A percentile compares a stretch with the other conserved stretches of the same genome.
Evolutionary conservation across 1,140 invertebrate species (phyloP).

Genomic region (Lepidurus couesii): DNA sequence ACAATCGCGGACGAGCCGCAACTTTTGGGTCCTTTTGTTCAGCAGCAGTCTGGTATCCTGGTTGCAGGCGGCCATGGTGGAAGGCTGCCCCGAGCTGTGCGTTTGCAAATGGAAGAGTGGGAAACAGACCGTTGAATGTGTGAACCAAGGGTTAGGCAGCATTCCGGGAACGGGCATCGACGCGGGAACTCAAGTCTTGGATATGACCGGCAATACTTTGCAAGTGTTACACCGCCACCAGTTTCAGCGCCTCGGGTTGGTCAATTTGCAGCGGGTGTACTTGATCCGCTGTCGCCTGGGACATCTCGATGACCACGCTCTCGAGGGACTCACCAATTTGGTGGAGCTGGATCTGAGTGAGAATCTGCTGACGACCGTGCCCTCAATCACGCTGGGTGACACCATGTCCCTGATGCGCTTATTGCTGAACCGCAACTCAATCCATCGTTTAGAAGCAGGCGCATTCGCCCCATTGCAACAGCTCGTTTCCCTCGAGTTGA

Average conservation of each 20-base stretch:
- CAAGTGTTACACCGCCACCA: constrained; percentile 65
- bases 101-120: constrained; percentile 86
- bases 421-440: constrained; percentile 71
- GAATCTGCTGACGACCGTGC: constrained; percentile 69
- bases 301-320: constrained; percentile 68
- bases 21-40: neutral
- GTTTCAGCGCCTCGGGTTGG: constrained; percentile 67
- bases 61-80: constrained; percentile 32
- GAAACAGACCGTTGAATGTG: constrained; percentile 81
- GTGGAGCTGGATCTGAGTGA: constrained; percentile 81
- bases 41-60: neutral
- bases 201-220: constrained; percentile 74
- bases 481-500: constrained; percentile 73
- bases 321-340: constrained; percentile 74
- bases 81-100: constrained; percentile 66
- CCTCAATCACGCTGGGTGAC: constrained; percentile 67
- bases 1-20: neutral
- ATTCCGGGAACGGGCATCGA: constrained; percentile 70
- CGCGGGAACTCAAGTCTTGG: constrained; percentile 80
- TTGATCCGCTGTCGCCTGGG: constrained; percentile 67
- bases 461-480: constrained; percentile 69
- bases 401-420: constrained; percentile 74
- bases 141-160: constrained; percentile 61
- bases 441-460: constrained; percentile 60
- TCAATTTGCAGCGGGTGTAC: constrained; percentile 82